Base-by-base conservation (phyloP, 2,888 invertebrate genomes). In the Luperina testacea region DNA sequence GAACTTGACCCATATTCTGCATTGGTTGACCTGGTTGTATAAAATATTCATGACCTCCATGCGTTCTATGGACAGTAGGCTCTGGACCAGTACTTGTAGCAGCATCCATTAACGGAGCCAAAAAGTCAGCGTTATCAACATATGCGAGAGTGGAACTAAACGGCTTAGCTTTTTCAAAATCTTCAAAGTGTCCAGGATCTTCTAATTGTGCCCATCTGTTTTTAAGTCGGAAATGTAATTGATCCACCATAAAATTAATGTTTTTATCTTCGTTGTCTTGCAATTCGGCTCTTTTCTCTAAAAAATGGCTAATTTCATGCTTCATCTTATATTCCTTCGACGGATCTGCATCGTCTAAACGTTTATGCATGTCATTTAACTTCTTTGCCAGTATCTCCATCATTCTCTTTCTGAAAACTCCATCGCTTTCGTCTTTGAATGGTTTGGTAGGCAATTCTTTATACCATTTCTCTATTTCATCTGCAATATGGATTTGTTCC, bases 401-500 rank as follows among this genome's bases (percentile, higher is more conserved):
- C 78, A 91, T 89, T 72, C 90, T 83, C 53, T 90, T 90, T 77
- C 87, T 91, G 63, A 90, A 87, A 20, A 92, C 74, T 20, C 83
- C 84, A 53, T 92, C 90, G 51, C 80, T 74, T 59, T 87, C 85
- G 48, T 90, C 90, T 53, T 82, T 65, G 57, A 88, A 81, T 57
- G 88, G 82, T 24, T 75, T 61, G 0, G 91, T 80, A 11, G 93
- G 93, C 61, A 95, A 87, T 72, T 91, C 90, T 45, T 86, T 89
- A 78, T 92, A 92, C 94, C 94, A 94, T 68, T 92, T 87, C 42
- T 94, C 92, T 24, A 96, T 89, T 86, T 94, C 94, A 27, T 93
- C 87, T 38, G 90, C 91, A 75, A 95, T 81, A 75, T 93, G 88
- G 51, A 95, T 92, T 89, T 93, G 93, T 81, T 94, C 92, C 3